Evolutionary conservation across 2,888 invertebrate genomes (phyloP).

Genomic region (Azorinus chamasolen): DNA sequence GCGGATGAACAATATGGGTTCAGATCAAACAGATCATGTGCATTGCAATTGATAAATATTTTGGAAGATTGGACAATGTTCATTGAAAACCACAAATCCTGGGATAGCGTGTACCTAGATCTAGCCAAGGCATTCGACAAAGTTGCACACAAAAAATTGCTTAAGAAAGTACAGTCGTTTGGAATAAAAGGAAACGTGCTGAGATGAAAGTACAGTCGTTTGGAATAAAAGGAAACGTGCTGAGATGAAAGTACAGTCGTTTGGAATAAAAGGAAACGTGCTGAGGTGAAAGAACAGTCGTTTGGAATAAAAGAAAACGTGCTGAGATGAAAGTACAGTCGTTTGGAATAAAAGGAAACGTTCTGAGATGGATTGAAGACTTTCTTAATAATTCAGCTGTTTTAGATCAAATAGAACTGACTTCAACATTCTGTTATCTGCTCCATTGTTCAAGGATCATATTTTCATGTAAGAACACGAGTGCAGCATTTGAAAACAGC

Average conservation of each 20-base stretch:
- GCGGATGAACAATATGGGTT: slow-evolving; percentile 34
- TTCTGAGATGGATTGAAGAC: slow-evolving; percentile 20
- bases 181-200: slow-evolving; percentile 18
- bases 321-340: too few relatives aligned
- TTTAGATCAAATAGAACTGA: too few relatives aligned
- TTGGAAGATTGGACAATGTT: slow-evolving; percentile 30
- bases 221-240: slow-evolving; percentile 4
- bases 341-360: background rate
- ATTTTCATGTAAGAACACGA: too few relatives aligned
- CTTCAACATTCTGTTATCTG: too few relatives aligned
- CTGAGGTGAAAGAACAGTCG: slow-evolving; percentile 12
- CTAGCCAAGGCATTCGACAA: slow-evolving; percentile 36
- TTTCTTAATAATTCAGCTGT: too few relatives aligned
- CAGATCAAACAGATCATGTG: slow-evolving; percentile 22
- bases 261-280: background rate
- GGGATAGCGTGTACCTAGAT: slow-evolving; percentile 17
- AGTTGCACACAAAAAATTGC: slow-evolving; percentile 14
- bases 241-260: too few relatives aligned
- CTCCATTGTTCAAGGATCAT: too few relatives aligned
- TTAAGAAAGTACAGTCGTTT: slow-evolving; percentile 6
- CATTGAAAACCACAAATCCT: background rate
- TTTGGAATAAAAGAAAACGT: slow-evolving; percentile 13
- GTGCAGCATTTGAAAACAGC: too few relatives aligned
- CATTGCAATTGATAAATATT: slow-evolving; percentile 16
- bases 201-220: slow-evolving; percentile 14